Evolutionary conservation across 2,888 invertebrate genomes (phyloP), one percentile per base, ranked within the genome.

Genomic region (Oxyteleia sp.): DNA sequence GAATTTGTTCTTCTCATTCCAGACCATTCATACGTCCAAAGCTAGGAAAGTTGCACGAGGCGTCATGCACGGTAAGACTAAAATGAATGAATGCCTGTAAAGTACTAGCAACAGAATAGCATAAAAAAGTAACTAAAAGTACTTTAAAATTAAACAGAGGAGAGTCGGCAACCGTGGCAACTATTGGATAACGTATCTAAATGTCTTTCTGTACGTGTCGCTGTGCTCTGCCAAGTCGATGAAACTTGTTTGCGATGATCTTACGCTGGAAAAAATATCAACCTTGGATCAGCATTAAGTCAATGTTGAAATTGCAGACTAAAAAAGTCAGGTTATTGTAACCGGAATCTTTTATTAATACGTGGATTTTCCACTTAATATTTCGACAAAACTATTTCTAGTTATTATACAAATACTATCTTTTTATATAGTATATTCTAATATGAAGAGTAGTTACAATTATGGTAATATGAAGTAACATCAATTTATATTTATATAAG

Each of bases 21-120:
- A 98, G 99, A 85, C 99, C 99, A 10, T 99, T 99, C 93, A 98
- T 99, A 76, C 95, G 98, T 87, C 98, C 99, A 10, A 97, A 98
- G 93, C 95, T 99, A 85, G 98, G 99, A 87, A 99, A 99, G 94
- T 95, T 98, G 35, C 99, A 99, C 93, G 99, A 99, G 94, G 98
- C 99, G 20, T 97, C 98, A 80, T 99, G 99, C 94, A 97, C 97
- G 97, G 99, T 99, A 95, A 96, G 97, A 93, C 20, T 68, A 23
- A 51, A 53, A 43, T 23, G n/a, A 53, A n/a, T 64, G 20, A 53
- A 47, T 26, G 18, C 7, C 32, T 59, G 59, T 41, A 32, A 41
- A 55, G 29, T 61, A 35, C 5, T 15, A 63, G 43, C 53, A 29
- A 38, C 32, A 55, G 20, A 49, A n/a, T 16, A 20, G 20, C 53